Conservation (phyloP, 2,888 invertebrate genomes). For the Proisotoma minuta region DNA sequence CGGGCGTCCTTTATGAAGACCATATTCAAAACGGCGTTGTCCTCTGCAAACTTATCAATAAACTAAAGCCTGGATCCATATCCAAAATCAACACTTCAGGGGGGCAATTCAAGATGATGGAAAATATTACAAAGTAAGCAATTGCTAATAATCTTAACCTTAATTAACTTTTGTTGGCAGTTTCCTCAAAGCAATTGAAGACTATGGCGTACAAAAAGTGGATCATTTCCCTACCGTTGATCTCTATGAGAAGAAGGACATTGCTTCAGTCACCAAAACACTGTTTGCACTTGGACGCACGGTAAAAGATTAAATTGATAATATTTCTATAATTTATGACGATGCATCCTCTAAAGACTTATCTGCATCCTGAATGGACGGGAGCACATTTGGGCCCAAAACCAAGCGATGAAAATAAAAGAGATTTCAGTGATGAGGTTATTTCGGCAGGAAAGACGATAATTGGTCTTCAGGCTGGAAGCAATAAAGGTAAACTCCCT, state of each 20-base stretch:
- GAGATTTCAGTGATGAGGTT: conserved; percentile 89
- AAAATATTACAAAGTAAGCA: conserved; percentile 90
- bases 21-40: conserved; percentile 86
- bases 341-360: conserved; percentile 61
- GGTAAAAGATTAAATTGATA: conserved; percentile 55
- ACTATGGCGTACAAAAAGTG: conserved; percentile 81
- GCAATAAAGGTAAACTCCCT: conserved; percentile 96
- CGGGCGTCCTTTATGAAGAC: conserved; percentile 76
- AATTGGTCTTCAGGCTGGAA: conserved; percentile 91
- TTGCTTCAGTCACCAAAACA: conserved; percentile 76
- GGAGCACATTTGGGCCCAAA: conserved; percentile 91
- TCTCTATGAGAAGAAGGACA: conserved; percentile 90
- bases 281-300: conserved; percentile 79
- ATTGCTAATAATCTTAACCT: neutral
- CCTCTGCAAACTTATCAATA: conserved; percentile 91
- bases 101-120: conserved; percentile 99
- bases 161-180: conserved; percentile 51
- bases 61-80: conserved; percentile 79
- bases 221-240: conserved; percentile 97
- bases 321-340: neutral
- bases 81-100: conserved; percentile 87
- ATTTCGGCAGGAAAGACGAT: conserved; percentile 78
- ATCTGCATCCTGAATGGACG: conserved; percentile 75
- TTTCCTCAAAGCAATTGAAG: conserved; percentile 81
- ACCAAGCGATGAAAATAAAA: conserved; percentile 87